Percentiles rank a stretch among this genome's conserved stretches.
Evolutionary conservation across 2,888 invertebrate species (phyloP).

Genomic region (Schizaphis graminum): DNA sequence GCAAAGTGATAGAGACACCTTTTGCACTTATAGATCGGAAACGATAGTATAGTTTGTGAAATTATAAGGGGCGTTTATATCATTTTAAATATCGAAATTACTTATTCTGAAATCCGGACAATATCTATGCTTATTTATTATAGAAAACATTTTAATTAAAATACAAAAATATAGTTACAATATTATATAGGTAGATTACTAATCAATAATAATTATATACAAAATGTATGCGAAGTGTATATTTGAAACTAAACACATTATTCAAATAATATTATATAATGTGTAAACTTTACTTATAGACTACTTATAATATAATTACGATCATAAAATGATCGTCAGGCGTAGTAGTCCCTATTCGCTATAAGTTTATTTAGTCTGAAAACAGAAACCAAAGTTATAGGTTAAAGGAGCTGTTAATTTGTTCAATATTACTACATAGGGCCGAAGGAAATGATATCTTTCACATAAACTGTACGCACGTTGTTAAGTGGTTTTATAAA

Average conservation of each 20-base stretch:
- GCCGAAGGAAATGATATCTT: background rate
- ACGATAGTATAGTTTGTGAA: background rate
- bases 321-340: background rate
- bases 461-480: background rate
- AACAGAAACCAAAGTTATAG: constrained; percentile 18
- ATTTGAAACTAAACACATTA: background rate
- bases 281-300: background rate
- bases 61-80: background rate
- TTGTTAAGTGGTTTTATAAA: background rate
- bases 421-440: background rate
- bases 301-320: background rate
- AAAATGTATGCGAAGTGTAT: background rate
- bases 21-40: background rate
- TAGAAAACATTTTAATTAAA: background rate
- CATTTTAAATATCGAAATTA: background rate
- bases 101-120: background rate
- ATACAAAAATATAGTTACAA: background rate
- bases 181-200: background rate
- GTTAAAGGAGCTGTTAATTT: constrained; percentile 24
- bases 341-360: background rate
- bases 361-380: background rate
- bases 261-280: background rate
- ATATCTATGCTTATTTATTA: background rate
- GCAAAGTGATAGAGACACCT: background rate
- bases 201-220: background rate